Conservation (phyloP, 2,113 vertebrate genomes). For the Murina feae region DNA sequence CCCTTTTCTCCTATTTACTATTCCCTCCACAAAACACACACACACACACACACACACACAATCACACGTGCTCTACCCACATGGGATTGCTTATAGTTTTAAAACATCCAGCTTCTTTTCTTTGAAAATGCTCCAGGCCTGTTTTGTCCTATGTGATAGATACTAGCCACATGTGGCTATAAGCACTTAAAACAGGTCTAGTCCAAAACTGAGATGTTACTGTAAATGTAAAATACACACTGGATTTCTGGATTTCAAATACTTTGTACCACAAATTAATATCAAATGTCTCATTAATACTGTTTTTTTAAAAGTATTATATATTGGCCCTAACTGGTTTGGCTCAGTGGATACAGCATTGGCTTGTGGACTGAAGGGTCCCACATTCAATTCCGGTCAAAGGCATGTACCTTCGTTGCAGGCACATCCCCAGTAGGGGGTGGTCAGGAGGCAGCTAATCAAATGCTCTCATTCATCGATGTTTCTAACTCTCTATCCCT, state of each 20-base stretch:
- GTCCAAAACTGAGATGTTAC: neutral
- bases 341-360: too few species aligned
- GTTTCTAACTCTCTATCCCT: too few species aligned
- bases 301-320: neutral
- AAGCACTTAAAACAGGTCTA: neutral
- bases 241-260: neutral
- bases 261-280: neutral
- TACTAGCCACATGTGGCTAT: neutral
- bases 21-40: neutral
- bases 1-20: neutral
- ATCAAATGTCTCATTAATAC: neutral
- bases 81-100: neutral
- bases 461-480: too few species aligned
- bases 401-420: too few species aligned
- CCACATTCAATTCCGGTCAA: too few species aligned
- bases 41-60: neutral
- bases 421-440: too few species aligned
- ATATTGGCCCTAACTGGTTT: too few species aligned
- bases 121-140: neutral
- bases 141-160: neutral
- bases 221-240: neutral
- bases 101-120: neutral
- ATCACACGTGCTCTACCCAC: neutral
- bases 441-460: too few species aligned
- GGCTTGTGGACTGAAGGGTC: too few species aligned